Evolutionary conservation across 2,888 invertebrate genomes (phyloP).

Genomic region (Drosophila ochracea): DNA sequence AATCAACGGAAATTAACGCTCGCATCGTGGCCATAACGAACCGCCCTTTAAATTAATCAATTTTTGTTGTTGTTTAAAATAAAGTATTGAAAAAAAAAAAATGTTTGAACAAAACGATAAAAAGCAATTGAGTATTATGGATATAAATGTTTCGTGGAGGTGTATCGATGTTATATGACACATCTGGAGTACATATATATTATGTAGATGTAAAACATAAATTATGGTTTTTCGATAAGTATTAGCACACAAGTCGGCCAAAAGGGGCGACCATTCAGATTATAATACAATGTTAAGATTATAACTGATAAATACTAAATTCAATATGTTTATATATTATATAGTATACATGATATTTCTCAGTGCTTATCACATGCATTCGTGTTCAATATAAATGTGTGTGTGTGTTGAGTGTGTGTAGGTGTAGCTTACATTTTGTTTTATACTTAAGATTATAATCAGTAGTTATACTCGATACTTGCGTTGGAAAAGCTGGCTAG

Average conservation of each 20-base stretch:
- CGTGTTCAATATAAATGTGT: conserved; percentile 19
- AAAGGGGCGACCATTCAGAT: conserved; percentile 29
- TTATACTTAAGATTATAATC: conserved; percentile 41
- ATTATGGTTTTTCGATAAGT: conserved; percentile 26
- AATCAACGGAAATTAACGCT: conserved; percentile 32
- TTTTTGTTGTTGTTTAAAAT: conserved; percentile 18
- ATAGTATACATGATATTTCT: conserved; percentile 51
- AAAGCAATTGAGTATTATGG: conserved; percentile 26
- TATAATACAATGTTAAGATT: conserved; percentile 48
- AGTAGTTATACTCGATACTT: conserved; percentile 28
- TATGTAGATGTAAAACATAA: conserved; percentile 41
- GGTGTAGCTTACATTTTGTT: conserved; percentile 48
- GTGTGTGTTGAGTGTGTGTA: conserved; percentile 25
- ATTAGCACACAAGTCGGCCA: conserved; percentile 48
- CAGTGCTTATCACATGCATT: conserved; percentile 52
- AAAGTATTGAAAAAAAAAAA: conserved; percentile 21
- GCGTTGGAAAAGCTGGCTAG: conserved; percentile 26
- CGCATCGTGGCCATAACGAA: conserved; percentile 37
- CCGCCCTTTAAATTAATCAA: conserved; percentile 45
- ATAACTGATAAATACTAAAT: conserved; percentile 45
- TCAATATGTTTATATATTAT: conserved; percentile 24
- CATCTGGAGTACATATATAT: conserved; percentile 13
- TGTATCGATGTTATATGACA: conserved; percentile 13
- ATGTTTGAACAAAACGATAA: conserved; percentile 36
- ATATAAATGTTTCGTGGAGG: conserved; percentile 31